Evolutionary conservation across 92 coral and sea anemone species (phyloP).

Genomic region (Nematostella vectensis): DNA sequence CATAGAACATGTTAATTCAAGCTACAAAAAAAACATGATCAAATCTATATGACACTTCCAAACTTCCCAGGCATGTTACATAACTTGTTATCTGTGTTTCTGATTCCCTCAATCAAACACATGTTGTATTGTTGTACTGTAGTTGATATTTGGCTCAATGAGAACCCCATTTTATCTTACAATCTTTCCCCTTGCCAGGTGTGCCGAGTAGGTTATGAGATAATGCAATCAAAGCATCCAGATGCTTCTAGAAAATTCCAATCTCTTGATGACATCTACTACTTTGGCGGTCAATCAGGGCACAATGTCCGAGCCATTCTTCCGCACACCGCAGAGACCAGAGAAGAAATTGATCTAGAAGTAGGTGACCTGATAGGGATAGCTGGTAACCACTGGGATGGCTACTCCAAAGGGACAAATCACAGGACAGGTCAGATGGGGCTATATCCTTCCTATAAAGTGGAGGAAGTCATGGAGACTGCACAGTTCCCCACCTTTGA

Average conservation of each 20-base stretch:
- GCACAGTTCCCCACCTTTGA: slow-evolving; percentile 39
- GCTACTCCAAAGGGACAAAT: slow-evolving; percentile 79
- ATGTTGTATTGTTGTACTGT: too few relatives aligned
- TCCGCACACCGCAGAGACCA: slow-evolving; percentile 55
- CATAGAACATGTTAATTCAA: too few relatives aligned
- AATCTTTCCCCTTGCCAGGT: too few relatives aligned
- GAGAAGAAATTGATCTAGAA: slow-evolving; percentile 50
- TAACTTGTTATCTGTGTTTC: too few relatives aligned
- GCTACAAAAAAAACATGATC: too few relatives aligned
- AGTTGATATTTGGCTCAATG: too few relatives aligned
- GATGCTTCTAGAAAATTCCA: slow-evolving; percentile 86
- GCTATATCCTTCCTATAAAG: slow-evolving; percentile 88
- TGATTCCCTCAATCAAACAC: too few relatives aligned
- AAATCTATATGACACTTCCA: too few relatives aligned
- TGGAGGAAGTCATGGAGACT: slow-evolving; percentile 76
- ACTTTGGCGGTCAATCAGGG: slow-evolving; percentile 90
- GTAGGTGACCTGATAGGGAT: slow-evolving; percentile 70
- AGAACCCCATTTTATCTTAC: too few relatives aligned
- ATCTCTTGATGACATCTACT: slow-evolving; percentile 91
- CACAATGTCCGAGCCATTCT: slow-evolving; percentile 76
- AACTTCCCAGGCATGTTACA: neutral
- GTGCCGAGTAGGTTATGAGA: slow-evolving; percentile 88
- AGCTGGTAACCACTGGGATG: slow-evolving; percentile 99
- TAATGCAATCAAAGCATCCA: slow-evolving; percentile 83
- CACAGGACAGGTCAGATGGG: slow-evolving; percentile 47